Percentiles rank a stretch among this genome's conserved stretches.
Evolutionary conservation across 2,113 vertebrate genomes (phyloP).

Genomic region (Ardeotis arabs): DNA sequence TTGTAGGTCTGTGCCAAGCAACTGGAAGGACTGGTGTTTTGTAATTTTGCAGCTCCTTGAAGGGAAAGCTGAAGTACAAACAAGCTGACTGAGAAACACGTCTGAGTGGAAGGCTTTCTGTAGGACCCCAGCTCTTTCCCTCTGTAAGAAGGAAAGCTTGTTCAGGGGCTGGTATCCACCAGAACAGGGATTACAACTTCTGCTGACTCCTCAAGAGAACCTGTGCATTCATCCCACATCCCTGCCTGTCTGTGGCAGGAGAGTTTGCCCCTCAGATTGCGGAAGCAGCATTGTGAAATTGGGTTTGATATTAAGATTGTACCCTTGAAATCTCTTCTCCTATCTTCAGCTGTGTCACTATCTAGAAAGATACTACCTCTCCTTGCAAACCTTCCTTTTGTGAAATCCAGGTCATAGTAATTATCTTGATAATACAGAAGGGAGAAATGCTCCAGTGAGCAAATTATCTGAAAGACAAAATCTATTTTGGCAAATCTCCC

Average conservation of each 20-base stretch:
- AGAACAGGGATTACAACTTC: not conserved
- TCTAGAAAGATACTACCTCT: not conserved
- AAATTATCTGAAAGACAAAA: conserved; percentile 18
- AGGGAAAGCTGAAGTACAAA: not conserved
- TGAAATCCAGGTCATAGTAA: not conserved
- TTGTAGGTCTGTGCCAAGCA: not conserved
- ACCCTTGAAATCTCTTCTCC: not conserved
- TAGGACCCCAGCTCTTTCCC: not conserved
- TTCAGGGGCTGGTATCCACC: not conserved
- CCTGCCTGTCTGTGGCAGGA: not conserved
- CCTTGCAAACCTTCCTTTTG: not conserved
- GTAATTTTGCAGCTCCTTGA: not conserved
- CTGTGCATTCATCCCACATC: rapidly evolving
- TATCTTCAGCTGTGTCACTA: not conserved
- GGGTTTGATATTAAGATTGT: not conserved
- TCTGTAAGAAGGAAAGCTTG: not conserved
- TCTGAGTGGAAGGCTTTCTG: not conserved
- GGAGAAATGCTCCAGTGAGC: not conserved
- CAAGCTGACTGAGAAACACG: not conserved
- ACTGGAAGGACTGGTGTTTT: not conserved
- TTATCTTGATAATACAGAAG: not conserved
- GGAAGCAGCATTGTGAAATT: not conserved
- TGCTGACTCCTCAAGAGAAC: not conserved
- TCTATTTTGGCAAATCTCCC: not conserved
- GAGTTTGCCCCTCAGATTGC: not conserved